Evolutionary conservation across 2,113 vertebrate species (phyloP).

Genomic region (Corapipo altera): DNA sequence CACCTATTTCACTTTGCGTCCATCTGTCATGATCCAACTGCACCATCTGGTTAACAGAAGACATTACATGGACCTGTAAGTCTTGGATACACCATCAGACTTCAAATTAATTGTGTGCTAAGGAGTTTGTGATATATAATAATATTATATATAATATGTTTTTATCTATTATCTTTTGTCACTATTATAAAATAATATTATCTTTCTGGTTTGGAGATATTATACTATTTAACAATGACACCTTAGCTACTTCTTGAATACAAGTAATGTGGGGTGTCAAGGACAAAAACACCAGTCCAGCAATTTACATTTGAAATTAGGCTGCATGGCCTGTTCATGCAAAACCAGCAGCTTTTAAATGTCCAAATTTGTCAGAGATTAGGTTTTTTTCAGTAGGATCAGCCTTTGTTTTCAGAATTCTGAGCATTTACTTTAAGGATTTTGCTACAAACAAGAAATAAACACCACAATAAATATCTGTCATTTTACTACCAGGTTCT

Average conservation of each 20-base stretch:
- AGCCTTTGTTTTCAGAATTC: not conserved
- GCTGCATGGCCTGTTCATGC: not conserved
- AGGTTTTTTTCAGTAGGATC: not conserved
- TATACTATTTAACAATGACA: rapidly evolving
- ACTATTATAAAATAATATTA: too few species aligned
- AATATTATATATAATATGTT: too few species aligned
- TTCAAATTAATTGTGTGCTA: not conserved
- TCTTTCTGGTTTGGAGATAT: not conserved
- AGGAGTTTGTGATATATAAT: not conserved
- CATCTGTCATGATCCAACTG: not conserved
- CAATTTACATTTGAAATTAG: not conserved
- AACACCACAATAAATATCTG: not conserved
- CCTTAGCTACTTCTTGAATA: not conserved
- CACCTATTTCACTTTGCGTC: not conserved
- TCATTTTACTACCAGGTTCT: not conserved
- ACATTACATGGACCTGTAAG: rapidly evolving
- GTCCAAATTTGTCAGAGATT: not conserved
- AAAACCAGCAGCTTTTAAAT: not conserved
- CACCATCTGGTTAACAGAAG: not conserved
- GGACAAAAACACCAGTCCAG: not conserved
- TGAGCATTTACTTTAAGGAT: not conserved
- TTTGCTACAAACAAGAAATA: not conserved
- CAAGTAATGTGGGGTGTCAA: too few species aligned
- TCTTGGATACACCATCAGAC: not conserved
- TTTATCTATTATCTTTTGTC: too few species aligned